Conservation (phyloP, 1,140 invertebrate species). For the Saccostrea cuccullata region DNA sequence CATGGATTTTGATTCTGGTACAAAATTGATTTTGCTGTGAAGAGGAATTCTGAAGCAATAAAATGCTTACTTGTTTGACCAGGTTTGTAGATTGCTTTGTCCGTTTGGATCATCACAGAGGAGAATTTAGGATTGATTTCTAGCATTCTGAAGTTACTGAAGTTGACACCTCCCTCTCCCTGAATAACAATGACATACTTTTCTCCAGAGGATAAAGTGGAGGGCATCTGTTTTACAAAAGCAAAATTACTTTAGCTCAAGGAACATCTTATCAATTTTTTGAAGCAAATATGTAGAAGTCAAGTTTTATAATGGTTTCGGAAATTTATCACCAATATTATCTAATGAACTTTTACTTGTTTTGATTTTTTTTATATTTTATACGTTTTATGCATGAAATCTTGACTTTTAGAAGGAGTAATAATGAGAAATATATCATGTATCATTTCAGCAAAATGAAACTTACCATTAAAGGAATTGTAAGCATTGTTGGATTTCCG, state of each 20-base stretch:
- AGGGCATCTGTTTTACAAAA: conserved; percentile 13
- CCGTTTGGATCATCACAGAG: conserved; percentile 66
- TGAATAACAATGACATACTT: conserved; percentile 31
- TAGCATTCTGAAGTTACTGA: conserved; percentile 43
- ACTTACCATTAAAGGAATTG: not conserved
- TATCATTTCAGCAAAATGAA: not conserved
- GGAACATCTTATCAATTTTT: too few relatives aligned
- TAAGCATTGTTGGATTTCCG: not conserved
- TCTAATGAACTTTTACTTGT: too few relatives aligned
- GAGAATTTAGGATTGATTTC: conserved; percentile 49
- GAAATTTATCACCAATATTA: too few relatives aligned
- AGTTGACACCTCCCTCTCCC: conserved; percentile 46
- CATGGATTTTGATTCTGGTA: not conserved
- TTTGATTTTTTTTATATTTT: too few relatives aligned
- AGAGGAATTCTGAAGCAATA: not conserved
- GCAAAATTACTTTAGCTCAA: too few relatives aligned
- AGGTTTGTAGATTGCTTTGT: conserved; percentile 70
- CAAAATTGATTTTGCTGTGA: not conserved
- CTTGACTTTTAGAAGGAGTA: too few relatives aligned
- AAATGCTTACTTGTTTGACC: conserved; percentile 64
- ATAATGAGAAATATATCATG: too few relatives aligned
- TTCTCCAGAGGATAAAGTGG: not conserved
- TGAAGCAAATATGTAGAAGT: too few relatives aligned
- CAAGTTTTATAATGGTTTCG: too few relatives aligned
- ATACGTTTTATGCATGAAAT: too few relatives aligned